Evolutionary conservation across 1,140 invertebrate species (phyloP).

Genomic region (Eurosta solidaginis): DNA sequence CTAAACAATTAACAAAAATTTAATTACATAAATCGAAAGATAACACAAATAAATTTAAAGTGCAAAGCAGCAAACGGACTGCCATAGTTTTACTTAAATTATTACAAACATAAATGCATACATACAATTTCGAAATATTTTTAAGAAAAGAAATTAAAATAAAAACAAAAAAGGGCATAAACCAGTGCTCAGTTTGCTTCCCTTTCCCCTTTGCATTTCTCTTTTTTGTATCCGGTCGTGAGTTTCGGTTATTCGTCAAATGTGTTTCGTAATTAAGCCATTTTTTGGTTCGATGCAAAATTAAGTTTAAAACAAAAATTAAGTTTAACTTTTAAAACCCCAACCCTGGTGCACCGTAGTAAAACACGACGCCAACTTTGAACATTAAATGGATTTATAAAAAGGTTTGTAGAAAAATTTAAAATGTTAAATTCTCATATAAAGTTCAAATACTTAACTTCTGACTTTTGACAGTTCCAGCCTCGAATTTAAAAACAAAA

Average conservation of each 20-base stretch:
- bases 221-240: background rate
- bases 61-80: conserved; percentile 21
- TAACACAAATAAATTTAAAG: background rate
- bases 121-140: background rate
- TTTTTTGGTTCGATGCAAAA: background rate
- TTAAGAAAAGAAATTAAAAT: background rate
- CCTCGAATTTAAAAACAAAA: no score
- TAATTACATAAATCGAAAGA: background rate
- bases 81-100: background rate
- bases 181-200: background rate
- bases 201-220: background rate
- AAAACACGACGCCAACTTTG: no score
- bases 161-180: background rate
- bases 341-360: no score
- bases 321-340: background rate
- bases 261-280: no score
- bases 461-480: no score
- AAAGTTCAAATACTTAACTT: no score
- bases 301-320: background rate
- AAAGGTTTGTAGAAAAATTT: no score
- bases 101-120: no score
- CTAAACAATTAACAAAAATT: no score
- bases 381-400: no score
- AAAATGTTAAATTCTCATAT: no score
- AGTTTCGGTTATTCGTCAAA: no score